Conservation (phyloP, 2,113 vertebrate genomes). For the Oncorhynchus clarkii region DNA sequence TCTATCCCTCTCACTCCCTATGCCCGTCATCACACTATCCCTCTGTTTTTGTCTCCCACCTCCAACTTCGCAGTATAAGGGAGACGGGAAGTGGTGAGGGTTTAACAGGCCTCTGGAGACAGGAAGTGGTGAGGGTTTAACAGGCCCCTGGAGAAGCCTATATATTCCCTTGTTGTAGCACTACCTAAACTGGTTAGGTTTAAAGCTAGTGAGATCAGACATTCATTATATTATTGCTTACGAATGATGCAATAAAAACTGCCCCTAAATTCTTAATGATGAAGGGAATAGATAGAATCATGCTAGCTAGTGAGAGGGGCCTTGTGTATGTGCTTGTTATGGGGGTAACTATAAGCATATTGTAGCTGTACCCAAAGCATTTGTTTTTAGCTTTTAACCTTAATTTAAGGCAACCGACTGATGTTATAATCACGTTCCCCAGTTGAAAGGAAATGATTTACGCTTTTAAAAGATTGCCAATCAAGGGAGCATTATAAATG, state of each 20-base stretch:
- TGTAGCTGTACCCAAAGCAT: constrained; percentile 2
- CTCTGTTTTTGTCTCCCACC: background rate
- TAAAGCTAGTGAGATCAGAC: background rate
- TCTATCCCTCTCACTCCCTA: background rate
- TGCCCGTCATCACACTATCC: too few relatives aligned
- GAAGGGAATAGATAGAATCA: background rate
- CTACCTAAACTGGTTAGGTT: background rate
- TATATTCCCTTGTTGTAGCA: background rate
- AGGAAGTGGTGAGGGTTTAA: background rate
- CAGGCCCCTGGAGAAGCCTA: background rate
- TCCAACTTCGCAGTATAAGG: background rate
- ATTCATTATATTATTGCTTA: background rate
- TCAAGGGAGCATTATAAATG: constrained; percentile 57
- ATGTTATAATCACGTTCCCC: too few relatives aligned
- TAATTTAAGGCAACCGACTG: background rate
- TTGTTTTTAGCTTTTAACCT: background rate
- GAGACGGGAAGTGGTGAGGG: background rate
- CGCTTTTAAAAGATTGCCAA: constrained; percentile 5
- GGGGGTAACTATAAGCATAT: background rate
- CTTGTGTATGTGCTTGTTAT: background rate
- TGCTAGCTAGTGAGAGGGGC: background rate
- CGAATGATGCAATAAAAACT: too few relatives aligned
- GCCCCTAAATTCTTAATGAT: too few relatives aligned
- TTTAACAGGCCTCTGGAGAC: background rate
- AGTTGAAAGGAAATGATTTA: too few relatives aligned